These are phyloP conservation scores for Metellina segmentata DNA, from an alignment of 2,888 invertebrate genomes.

Conservation along the genomic window DNA sequence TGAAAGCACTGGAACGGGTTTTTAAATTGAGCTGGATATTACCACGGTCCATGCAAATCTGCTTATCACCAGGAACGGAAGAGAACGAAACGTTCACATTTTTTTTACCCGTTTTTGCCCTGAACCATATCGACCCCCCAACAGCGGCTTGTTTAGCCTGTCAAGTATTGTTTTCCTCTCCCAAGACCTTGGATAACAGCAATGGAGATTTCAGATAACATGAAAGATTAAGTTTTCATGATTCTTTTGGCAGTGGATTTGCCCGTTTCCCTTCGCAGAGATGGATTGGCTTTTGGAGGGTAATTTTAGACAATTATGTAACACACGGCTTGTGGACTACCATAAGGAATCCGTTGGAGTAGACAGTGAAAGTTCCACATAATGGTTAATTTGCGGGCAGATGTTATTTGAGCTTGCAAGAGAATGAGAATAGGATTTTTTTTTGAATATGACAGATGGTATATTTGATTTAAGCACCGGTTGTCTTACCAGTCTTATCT, in stretches of 20 bases:
- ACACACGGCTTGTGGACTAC: constrained; percentile 1
- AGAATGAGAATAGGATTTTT: no score
- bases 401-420: no score
- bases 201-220: constrained; percentile 30
- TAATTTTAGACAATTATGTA: constrained; percentile 54
- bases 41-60: constrained; percentile 11
- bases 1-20: constrained; percentile 5
- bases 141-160: constrained; percentile 29
- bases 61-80: constrained; percentile 20
- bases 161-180: constrained; percentile 46
- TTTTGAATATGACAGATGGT: no score
- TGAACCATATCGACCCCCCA: constrained; percentile 52
- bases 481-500: no score
- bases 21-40: constrained; percentile 19
- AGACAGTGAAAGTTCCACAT: not conserved
- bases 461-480: no score
- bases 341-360: not conserved
- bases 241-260: constrained; percentile 19
- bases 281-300: constrained; percentile 34
- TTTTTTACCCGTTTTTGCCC: constrained; percentile 20
- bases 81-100: constrained; percentile 17
- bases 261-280: constrained; percentile 10
- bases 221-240: constrained; percentile 12
- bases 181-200: constrained; percentile 42
- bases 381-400: no score